Base-by-base conservation (phyloP, 2,113 vertebrate species). In the Microcebus tavaratra region DNA sequence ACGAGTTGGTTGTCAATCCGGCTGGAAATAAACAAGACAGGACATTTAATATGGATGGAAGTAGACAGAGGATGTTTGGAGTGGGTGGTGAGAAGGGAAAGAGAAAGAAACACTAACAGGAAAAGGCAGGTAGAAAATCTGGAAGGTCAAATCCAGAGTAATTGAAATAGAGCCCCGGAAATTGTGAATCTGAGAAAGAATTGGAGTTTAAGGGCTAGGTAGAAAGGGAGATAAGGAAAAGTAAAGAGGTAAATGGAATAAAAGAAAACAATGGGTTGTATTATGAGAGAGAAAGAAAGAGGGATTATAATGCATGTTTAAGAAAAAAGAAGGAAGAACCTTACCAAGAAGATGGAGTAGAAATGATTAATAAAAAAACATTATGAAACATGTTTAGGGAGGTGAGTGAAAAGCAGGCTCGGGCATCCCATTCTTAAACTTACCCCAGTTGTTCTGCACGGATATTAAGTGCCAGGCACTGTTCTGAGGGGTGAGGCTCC, bases 91-190 rank as follows among this genome's bases (percentile, higher is more conserved):
- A 8, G 2, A 14, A 39, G 18, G 57, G 55, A 59, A 59, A 20
- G 45, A 65, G 63, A 81, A 68, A 92, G 55, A 59, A 88, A 68
- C 1, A 11, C 15, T 68, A 82, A 94, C 57, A 6, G 29, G 85
- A 78, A 82, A 76, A 79, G 76, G 36, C 45, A 94, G 82, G 27
- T 48, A 29, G 86, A 88, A 45, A 83, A 84, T 79, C n/a, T 55
- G 59, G 80, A 92, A 81, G 82, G 55, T 95, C 73, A 84, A 48
- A 89, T 13, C 25, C 53, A 53, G 78, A 48, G 57, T 67, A 45
- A 92, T 91, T 80, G 91, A 90, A 91, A 83, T 15, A 84, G 72
- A 70, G 34, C 31, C 76, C 93, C 70, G 86, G 75, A 73, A 91
- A 94, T 5, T 83, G 73, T 76, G 82, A 39, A 48, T 85, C 75